Evolutionary conservation across 2,113 vertebrate genomes (phyloP).

Genomic region (Peromyscus polionotus): DNA sequence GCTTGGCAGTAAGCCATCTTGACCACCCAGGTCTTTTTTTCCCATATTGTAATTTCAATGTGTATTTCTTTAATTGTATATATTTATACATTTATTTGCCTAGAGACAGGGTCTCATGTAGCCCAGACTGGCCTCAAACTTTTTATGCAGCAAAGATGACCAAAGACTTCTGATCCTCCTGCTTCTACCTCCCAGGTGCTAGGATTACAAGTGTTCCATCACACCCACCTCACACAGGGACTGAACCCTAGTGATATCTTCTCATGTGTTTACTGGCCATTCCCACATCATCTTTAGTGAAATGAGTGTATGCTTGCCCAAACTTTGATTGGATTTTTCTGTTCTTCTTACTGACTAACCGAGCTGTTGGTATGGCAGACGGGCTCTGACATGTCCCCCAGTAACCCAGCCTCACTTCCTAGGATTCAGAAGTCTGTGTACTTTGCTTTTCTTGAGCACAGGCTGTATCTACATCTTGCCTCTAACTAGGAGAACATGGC

Average conservation of each 20-base stretch:
- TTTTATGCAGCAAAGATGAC: neutral
- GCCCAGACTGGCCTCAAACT: neutral
- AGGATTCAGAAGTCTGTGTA: neutral
- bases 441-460: neutral
- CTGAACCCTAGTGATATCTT: neutral
- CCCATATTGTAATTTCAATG: neutral
- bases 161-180: neutral
- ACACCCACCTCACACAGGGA: neutral
- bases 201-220: neutral
- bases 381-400: neutral
- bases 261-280: neutral
- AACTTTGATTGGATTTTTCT: neutral
- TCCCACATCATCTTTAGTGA: neutral
- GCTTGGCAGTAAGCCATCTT: neutral
- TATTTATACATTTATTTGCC: neutral
- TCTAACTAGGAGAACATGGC: neutral
- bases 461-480: neutral
- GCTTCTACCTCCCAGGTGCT: neutral
- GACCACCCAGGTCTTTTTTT: neutral
- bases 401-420: neutral
- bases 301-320: neutral
- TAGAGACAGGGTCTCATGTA: neutral
- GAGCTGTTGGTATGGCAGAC: neutral
- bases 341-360: neutral
- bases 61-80: neutral